Base-by-base conservation (phyloP, 2,113 vertebrate species). In the Capreolus pygargus region DNA sequence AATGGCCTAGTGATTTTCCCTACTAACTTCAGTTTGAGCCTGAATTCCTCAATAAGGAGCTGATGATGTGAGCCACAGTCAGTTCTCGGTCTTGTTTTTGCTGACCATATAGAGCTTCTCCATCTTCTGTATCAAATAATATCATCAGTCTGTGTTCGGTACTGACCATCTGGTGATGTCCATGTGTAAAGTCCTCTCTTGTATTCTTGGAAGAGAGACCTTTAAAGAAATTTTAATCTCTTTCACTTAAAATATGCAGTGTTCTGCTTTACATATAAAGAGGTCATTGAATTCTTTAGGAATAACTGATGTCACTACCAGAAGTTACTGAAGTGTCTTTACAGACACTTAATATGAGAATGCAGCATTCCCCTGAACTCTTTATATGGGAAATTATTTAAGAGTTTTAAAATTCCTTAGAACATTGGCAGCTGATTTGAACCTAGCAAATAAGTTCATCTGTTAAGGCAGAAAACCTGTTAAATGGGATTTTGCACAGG, bases 341-440 rank as follows among this genome's bases (percentile, higher is more conserved):
- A 33, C 27, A 74, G 23, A 60, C 16, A 21, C 78, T 81, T 47
- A 12, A 17, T 79, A n/a, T 47, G 58, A 36, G 43, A 76, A 27
- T 64, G 33, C 17, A 39, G 2, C 58, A 25, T 47, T 27, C 12
- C 45, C 17, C 39, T 79, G 30, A 79, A 45, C 17, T 28, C 57
- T 74, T 64, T 55, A 50, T 74, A 78, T 64, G 21, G 67, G 58
- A 33, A 57, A 47, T 76, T 88, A 39, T 27, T 52, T 52, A 8
- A 86, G 70, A 79, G 13, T 55, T 78, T 85, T 93, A 47, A 95
- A 55, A 91, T 93, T 90, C 30, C 83, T 93, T 88, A 95, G 60
- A 91, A 88, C 54, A 64, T 97, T 50, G 19, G 30, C 55, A 78
- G 7, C 54, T 91, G 36, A 95, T 81, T 86, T 79, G 52, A 92